These are phyloP conservation scores for Hemitrygon akajei DNA, from an alignment of 2,797 vertebrate species.

Conservation along the genomic window DNA sequence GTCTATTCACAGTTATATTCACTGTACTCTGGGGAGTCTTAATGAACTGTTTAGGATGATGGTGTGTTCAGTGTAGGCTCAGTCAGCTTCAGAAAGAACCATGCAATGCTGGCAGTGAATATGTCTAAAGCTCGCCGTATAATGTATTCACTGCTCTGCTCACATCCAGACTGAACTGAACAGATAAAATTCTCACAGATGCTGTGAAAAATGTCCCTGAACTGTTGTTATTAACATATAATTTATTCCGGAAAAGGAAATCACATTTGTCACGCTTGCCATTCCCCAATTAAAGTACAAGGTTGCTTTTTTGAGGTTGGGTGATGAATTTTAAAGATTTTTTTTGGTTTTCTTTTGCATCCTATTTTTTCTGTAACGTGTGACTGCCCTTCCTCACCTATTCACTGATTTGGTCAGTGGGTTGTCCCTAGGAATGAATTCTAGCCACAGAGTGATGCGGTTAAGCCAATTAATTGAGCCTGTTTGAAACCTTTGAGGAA, in stretches of 20 bases:
- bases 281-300: background rate
- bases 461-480: background rate
- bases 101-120: no score
- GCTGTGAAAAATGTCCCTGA: slow-evolving; percentile 2
- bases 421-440: no score
- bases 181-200: background rate
- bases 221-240: background rate
- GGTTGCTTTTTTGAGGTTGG: background rate
- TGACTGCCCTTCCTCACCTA: background rate
- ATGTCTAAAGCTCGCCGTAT: background rate
- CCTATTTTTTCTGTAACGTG: no score
- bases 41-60: background rate
- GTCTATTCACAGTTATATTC: no score
- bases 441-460: background rate
- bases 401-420: background rate
- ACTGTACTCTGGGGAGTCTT: background rate
- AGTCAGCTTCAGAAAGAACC: background rate
- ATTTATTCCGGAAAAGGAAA: slow-evolving; percentile 25
- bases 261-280: background rate
- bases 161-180: background rate
- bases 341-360: background rate
- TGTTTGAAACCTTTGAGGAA: no score
- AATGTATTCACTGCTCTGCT: background rate
- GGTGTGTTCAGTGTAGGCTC: background rate
- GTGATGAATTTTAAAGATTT: background rate